Percentiles rank a stretch among this genome's conserved stretches.
phyloP scores from a whole-genome alignment of 2,888 invertebrate species.

The Tanytarsus gracilentus region DNA sequence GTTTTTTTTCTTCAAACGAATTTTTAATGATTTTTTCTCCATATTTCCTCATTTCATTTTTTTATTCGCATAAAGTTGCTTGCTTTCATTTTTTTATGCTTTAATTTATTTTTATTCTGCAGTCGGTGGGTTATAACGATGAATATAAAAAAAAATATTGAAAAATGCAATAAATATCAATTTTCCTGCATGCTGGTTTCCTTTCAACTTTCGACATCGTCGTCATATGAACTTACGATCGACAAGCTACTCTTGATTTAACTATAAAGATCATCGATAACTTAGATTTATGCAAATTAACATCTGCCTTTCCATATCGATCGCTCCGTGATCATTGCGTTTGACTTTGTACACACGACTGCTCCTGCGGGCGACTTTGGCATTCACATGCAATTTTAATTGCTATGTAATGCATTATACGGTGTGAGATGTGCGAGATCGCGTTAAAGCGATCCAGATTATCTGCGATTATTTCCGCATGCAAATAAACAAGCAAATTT shows the following conservation, averaged over 20 bases:
- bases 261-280: too few relatives aligned
- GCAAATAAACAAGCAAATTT: background rate
- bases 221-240: too few relatives aligned
- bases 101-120: slow-evolving; percentile 22
- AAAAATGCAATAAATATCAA: slow-evolving; percentile 7
- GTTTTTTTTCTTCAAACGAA: slow-evolving; percentile 2
- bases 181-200: background rate
- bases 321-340: too few relatives aligned
- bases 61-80: background rate
- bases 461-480: background rate
- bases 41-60: slow-evolving; percentile 23
- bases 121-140: background rate
- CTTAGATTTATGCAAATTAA: too few relatives aligned
- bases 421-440: background rate
- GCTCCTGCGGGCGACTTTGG: too few relatives aligned
- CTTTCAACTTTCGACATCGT: too few relatives aligned
- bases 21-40: slow-evolving; percentile 15
- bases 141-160: background rate
- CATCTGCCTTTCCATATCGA: too few relatives aligned
- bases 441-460: slow-evolving; percentile 1
- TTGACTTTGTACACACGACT: too few relatives aligned
- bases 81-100: background rate
- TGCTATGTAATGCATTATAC: too few relatives aligned
- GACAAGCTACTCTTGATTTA: too few relatives aligned
- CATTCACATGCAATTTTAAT: too few relatives aligned